Conservation (phyloP, 1,140 invertebrate genomes). For the Paraescarpia echinospica region DNA sequence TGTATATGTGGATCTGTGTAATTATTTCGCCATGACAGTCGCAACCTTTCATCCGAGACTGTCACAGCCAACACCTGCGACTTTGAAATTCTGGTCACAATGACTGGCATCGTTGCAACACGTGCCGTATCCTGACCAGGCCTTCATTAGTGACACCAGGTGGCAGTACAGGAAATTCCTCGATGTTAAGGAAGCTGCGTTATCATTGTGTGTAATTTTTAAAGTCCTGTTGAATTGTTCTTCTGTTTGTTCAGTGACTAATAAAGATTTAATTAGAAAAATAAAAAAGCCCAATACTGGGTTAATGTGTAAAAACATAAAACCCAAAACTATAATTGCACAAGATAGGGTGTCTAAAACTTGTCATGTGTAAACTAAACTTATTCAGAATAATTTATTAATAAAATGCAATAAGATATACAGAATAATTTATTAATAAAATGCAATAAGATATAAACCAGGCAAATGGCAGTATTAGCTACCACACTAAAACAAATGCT, state of each 20-base stretch:
- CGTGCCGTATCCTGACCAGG: background rate
- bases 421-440: too few relatives aligned
- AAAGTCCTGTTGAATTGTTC: background rate
- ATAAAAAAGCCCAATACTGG: background rate
- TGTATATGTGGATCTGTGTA: constrained; percentile 5
- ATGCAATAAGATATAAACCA: too few relatives aligned
- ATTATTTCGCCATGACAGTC: background rate
- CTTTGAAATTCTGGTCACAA: background rate
- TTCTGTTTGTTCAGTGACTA: background rate
- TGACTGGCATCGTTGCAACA: background rate
- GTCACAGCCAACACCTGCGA: background rate
- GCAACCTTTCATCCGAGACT: background rate
- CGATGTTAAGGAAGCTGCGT: background rate
- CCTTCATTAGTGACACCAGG: background rate
- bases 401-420: too few relatives aligned
- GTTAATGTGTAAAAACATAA: too few relatives aligned
- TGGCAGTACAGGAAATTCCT: background rate
- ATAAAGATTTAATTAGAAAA: background rate
- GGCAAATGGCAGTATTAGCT: too few relatives aligned
- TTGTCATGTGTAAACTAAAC: too few relatives aligned
- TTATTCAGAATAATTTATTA: too few relatives aligned
- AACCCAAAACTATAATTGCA: too few relatives aligned
- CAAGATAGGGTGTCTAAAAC: too few relatives aligned
- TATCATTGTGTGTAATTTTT: constrained; percentile 2
- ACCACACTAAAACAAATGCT: too few relatives aligned